Percentiles rank a stretch among this genome's conserved stretches.
Conservation (phyloP, 2,113 vertebrate genomes). For the Periophthalmodon schlosseri region DNA sequence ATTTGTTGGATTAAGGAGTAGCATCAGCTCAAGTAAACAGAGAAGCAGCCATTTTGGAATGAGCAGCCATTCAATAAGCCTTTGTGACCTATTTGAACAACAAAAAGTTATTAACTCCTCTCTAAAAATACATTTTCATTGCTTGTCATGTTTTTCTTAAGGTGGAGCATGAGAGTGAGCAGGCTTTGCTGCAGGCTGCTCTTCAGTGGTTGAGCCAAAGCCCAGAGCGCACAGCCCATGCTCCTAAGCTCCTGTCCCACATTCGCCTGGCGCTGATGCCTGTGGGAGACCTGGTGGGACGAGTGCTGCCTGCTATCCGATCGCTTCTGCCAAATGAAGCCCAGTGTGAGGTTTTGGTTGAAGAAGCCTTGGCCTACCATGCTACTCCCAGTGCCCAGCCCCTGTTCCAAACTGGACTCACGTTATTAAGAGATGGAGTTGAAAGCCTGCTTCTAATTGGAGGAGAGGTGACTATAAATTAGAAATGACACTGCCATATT, state of each 20-base stretch:
- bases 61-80: no score
- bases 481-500: neutral
- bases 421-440: conserved; percentile 76
- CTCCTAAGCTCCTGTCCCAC: conserved; percentile 83
- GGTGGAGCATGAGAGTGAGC: conserved; percentile 88
- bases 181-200: conserved; percentile 84
- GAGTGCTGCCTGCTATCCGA: conserved; percentile 81
- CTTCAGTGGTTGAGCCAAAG: conserved; percentile 89
- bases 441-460: conserved; percentile 90
- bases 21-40: no score
- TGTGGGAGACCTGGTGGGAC: conserved; percentile 80
- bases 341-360: conserved; percentile 83
- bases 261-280: conserved; percentile 90
- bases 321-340: conserved; percentile 84
- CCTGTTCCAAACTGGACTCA: conserved; percentile 83
- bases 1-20: no score
- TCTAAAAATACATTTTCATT: neutral
- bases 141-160: neutral
- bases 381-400: conserved; percentile 84
- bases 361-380: conserved; percentile 88
- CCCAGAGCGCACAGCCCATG: conserved; percentile 78
- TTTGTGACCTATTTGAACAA: neutral
- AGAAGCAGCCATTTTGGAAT: no score
- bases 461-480: conserved; percentile 73
- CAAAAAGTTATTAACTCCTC: neutral